Evolutionary conservation across 2,113 vertebrate species (phyloP).

Genomic region (Vulpes vulpes): DNA sequence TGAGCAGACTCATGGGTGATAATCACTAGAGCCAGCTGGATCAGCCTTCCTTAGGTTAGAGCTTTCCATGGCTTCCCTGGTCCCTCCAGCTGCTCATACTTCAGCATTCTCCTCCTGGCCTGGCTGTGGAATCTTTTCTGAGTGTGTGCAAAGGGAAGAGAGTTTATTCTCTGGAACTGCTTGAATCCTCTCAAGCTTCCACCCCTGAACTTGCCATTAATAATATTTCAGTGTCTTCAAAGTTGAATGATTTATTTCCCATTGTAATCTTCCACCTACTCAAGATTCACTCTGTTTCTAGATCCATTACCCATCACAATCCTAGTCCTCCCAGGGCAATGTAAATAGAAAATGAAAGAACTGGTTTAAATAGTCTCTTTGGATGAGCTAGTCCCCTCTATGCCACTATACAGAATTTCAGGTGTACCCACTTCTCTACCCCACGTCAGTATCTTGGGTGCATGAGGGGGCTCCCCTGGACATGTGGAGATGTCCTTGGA

Average conservation of each 20-base stretch:
- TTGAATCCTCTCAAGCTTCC: not conserved
- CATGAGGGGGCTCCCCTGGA: not conserved
- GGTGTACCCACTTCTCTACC: not conserved
- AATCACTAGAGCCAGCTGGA: not conserved
- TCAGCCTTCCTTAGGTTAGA: not conserved
- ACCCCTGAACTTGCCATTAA: not conserved
- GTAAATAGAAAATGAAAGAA: not conserved
- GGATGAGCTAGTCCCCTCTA: not conserved
- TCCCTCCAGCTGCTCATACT: not conserved
- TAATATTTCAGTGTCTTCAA: not conserved
- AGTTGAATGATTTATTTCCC: not conserved
- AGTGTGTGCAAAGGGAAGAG: not conserved
- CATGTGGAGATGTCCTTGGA: not conserved
- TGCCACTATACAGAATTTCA: not conserved
- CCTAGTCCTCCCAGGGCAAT: not conserved
- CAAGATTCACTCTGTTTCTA: not conserved
- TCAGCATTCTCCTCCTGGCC: not conserved
- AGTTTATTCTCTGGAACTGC: not conserved
- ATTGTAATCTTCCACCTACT: not conserved
- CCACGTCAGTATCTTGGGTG: not conserved
- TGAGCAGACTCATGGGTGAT: not conserved
- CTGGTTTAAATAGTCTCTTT: not conserved
- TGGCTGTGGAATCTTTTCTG: not conserved
- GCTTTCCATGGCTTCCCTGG: not conserved
- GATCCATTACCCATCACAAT: not conserved